Evolutionary conservation across 2,888 invertebrate genomes (phyloP).

Genomic region (Nomada ruficornis): DNA sequence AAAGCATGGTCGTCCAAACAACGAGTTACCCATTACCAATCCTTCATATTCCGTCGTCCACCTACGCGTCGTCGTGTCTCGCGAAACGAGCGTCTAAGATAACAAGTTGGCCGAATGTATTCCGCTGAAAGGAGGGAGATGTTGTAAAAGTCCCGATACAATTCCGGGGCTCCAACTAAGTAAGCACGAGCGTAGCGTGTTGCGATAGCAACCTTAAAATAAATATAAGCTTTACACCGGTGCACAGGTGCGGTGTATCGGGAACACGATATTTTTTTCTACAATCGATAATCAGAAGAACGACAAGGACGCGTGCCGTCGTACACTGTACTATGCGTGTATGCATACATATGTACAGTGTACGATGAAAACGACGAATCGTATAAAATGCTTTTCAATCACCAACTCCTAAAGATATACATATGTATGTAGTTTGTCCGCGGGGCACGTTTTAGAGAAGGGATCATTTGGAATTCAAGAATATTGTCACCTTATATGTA

Average conservation of each 20-base stretch:
- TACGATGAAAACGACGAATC: slow-evolving; percentile 44
- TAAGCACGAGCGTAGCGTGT: background rate
- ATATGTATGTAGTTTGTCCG: too few relatives aligned
- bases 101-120: too few relatives aligned
- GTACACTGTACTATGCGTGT: too few relatives aligned
- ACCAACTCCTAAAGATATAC: slow-evolving; percentile 36
- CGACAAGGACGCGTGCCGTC: background rate
- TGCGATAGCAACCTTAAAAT: slow-evolving; percentile 55
- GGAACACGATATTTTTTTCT: slow-evolving; percentile 54
- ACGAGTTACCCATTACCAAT: too few relatives aligned
- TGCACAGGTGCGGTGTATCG: background rate
- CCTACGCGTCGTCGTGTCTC: too few relatives aligned
- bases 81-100: too few relatives aligned
- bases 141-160: too few relatives aligned
- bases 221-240: slow-evolving; percentile 67
- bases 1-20: too few relatives aligned
- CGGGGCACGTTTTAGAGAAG: slow-evolving; percentile 17
- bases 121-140: too few relatives aligned
- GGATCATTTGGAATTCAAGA: background rate
- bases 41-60: too few relatives aligned
- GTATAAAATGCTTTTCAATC: slow-evolving; percentile 73
- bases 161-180: background rate
- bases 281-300: slow-evolving; percentile 11
- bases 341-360: background rate
- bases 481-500: too few relatives aligned